These are phyloP conservation scores for Pteropus rufus DNA, from an alignment of 2,797 vertebrate genomes.

Conservation along the genomic window DNA sequence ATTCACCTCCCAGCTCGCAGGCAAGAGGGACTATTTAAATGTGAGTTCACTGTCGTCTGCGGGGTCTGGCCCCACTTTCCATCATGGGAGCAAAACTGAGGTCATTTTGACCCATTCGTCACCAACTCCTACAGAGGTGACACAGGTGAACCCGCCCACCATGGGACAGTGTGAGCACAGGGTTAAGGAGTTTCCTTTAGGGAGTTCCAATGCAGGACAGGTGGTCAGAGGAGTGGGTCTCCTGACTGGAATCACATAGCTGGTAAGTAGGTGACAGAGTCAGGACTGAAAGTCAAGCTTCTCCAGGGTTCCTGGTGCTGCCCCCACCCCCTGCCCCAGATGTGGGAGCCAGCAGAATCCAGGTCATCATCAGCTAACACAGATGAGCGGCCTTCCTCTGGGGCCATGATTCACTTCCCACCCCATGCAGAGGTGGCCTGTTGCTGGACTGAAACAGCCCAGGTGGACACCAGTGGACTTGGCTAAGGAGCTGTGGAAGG, in stretches of 20 bases:
- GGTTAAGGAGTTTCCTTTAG: not conserved
- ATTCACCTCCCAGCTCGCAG: not conserved
- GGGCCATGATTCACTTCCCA: not conserved
- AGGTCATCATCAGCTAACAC: not conserved
- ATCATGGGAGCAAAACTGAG: not conserved
- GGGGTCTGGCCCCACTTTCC: not conserved
- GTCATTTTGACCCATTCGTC: not conserved
- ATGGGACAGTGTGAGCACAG: not conserved
- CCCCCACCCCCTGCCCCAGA: not conserved
- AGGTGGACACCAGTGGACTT: too few species aligned
- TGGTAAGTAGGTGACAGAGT: not conserved
- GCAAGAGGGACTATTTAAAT: accelerated
- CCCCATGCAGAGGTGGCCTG: not conserved
- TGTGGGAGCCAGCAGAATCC: not conserved
- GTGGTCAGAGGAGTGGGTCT: not conserved
- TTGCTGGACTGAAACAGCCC: not conserved
- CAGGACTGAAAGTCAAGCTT: too few species aligned
- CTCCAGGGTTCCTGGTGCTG: not conserved
- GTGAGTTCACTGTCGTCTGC: accelerated
- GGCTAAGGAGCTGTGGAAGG: not conserved
- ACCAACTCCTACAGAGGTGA: not conserved
- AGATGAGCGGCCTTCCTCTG: not conserved
- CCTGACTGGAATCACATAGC: not conserved
- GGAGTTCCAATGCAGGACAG: not conserved
- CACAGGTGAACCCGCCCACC: not conserved